Evolutionary conservation across 2,888 invertebrate species (phyloP), one percentile per base, ranked within the genome.

Genomic region (Leucania comma): DNA sequence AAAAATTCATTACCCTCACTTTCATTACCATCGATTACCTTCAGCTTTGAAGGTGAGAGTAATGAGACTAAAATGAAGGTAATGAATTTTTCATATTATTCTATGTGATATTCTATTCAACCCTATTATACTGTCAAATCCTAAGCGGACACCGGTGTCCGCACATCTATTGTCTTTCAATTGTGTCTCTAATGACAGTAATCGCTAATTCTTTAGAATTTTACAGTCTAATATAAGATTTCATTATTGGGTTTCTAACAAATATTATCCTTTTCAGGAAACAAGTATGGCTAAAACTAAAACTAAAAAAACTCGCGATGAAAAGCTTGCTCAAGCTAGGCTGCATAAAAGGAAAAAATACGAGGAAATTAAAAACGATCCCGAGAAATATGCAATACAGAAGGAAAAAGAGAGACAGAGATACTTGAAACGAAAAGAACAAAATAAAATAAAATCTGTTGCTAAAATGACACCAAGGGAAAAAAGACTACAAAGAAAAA

Each of bases 401-500:
- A 75, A 76, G 42, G 71, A 71, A 73, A 79, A 76, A 74, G 79
- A 77, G 54, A 63, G 61, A 51, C 29, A 48, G 24, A 70, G 76
- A 53, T 81, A 78, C 38, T 38, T 71, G 12, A 71, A 66, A 65
- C 56, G 63, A 58, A 72, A 72, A 59, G 62, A 67, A 51, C 66
- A 67, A 63, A 72, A 78, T 8, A 69, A 78, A 74, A 64, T 82
- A 32, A 76, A 76, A 35, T 53, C 22, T 53, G 53, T 54, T 9
- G 53, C 38, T 42, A 58, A 78, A 29, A 74, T 80, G 68, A 70
- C 78, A 10, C 65, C 69, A 3, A 67, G 70, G 59, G 59, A 77
- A 68, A 48, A 71, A 59, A 75, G 68, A 51, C 38, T 54, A 20
- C 72, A 79, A 73, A 72, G 77, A 69, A 79, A 77, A 57, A 73